phyloP scores from a whole-genome alignment of 2,113 vertebrate species.

The Trichechus manatus region DNA sequence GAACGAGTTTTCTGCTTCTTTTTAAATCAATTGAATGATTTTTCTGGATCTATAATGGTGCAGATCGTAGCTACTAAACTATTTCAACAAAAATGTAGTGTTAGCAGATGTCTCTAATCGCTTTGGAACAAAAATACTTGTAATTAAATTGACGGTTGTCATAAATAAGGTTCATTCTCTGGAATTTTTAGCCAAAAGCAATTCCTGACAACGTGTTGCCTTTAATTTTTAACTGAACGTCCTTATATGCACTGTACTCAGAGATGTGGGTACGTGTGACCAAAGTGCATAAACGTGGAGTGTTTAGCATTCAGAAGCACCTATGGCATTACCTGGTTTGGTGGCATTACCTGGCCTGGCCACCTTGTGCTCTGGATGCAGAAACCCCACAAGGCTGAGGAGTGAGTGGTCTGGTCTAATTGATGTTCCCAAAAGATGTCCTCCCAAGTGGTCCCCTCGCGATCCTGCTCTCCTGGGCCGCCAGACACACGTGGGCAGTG shows the following conservation, averaged over 20 bases:
- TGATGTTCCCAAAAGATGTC: not conserved
- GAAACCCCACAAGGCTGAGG: not conserved
- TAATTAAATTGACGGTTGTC: slow-evolving; percentile 37
- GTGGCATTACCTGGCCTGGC: too few relatives aligned
- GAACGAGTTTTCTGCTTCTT: not conserved
- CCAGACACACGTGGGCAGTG: not conserved
- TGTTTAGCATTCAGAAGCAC: too few relatives aligned
- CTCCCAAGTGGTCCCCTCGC: not conserved
- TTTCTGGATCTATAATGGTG: slow-evolving; percentile 13
- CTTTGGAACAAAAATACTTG: slow-evolving; percentile 48
- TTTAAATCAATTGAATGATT: not conserved
- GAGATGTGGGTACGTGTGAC: accelerated
- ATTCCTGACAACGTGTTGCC: not conserved
- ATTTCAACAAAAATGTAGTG: not conserved
- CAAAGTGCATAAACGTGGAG: not conserved
- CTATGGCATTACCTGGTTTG: too few relatives aligned
- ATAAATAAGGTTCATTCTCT: slow-evolving; percentile 1
- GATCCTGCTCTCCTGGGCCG: too few relatives aligned
- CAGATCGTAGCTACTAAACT: not conserved
- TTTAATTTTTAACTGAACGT: not conserved
- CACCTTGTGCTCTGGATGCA: not conserved
- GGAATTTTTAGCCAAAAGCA: not conserved
- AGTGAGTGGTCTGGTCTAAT: not conserved
- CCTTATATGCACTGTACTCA: not conserved
- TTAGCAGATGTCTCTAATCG: slow-evolving; percentile 66